Evolutionary conservation across 2,888 invertebrate genomes (phyloP).

Genomic region (Patella caerulea): DNA sequence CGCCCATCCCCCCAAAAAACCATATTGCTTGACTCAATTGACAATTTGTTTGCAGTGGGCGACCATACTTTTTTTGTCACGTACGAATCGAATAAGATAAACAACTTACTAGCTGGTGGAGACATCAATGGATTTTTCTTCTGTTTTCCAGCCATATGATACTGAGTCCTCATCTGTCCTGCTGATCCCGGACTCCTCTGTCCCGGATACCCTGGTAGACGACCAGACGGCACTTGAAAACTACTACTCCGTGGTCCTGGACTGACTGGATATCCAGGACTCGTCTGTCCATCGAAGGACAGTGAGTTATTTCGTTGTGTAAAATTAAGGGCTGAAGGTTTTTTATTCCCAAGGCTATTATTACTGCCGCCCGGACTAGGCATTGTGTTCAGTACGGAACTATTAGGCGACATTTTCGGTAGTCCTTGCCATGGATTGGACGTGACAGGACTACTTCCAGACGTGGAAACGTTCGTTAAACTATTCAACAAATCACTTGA

Average conservation of each 20-base stretch:
- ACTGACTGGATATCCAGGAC: conserved; percentile 52
- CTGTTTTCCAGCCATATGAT: conserved; percentile 36
- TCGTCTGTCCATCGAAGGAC: conserved; percentile 53
- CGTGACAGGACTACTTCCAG: not conserved
- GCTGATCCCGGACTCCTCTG: conserved; percentile 52
- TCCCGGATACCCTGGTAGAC: conserved; percentile 37
- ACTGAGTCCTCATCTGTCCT: conserved; percentile 17
- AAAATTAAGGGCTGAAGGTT: conserved; percentile 29
- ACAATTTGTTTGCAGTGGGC: too few relatives aligned
- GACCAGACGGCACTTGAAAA: conserved; percentile 40
- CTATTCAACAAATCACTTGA: not conserved
- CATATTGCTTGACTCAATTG: too few relatives aligned
- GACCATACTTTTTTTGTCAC: too few relatives aligned
- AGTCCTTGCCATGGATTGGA: not conserved
- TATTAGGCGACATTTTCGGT: not conserved
- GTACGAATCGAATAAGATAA: too few relatives aligned
- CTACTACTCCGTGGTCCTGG: conserved; percentile 43
- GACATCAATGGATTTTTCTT: conserved; percentile 45
- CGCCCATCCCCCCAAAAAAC: too few relatives aligned
- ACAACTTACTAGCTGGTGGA: not conserved
- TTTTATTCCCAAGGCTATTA: conserved; percentile 6
- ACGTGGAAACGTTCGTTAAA: not conserved
- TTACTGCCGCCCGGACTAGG: not conserved
- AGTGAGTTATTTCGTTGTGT: conserved; percentile 45
- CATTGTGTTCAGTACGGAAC: not conserved